Percentiles rank a stretch among this genome's conserved stretches.
Evolutionary conservation across 2,888 invertebrate genomes (phyloP).

Genomic region (Prenolepis imparis): DNA sequence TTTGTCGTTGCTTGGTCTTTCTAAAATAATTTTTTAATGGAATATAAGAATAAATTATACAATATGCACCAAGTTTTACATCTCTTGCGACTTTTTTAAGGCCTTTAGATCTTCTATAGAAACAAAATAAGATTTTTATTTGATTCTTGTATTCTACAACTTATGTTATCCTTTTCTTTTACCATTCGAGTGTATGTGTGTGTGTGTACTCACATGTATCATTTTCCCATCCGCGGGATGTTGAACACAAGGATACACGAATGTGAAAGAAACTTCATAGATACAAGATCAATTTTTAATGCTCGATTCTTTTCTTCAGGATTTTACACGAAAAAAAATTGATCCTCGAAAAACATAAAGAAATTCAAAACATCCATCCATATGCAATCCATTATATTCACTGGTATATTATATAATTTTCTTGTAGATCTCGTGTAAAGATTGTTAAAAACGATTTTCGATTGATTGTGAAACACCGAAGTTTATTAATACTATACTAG

Average conservation of each 20-base stretch:
- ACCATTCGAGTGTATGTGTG: too few relatives aligned
- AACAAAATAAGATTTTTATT: neutral
- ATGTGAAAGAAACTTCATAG: neutral
- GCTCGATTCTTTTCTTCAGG: neutral
- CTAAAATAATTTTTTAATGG: neutral
- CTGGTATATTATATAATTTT: neutral
- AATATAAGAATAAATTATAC: neutral
- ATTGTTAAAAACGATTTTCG: neutral
- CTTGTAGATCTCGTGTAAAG: neutral
- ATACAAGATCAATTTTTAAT: neutral
- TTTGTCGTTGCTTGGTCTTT: neutral
- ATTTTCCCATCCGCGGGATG: neutral
- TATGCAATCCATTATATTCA: neutral
- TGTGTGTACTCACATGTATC: neutral
- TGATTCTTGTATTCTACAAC: neutral
- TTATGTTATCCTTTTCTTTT: neutral
- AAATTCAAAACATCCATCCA: neutral
- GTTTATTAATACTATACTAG: constrained; percentile 55
- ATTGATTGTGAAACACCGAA: neutral
- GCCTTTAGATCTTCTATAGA: neutral
- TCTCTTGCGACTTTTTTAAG: neutral
- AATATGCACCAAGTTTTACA: neutral
- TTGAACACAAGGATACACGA: neutral
- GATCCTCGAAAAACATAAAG: neutral
- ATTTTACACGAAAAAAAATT: neutral